Conservation (phyloP, 2,888 invertebrate species). For the Plemyria rubiginata region DNA sequence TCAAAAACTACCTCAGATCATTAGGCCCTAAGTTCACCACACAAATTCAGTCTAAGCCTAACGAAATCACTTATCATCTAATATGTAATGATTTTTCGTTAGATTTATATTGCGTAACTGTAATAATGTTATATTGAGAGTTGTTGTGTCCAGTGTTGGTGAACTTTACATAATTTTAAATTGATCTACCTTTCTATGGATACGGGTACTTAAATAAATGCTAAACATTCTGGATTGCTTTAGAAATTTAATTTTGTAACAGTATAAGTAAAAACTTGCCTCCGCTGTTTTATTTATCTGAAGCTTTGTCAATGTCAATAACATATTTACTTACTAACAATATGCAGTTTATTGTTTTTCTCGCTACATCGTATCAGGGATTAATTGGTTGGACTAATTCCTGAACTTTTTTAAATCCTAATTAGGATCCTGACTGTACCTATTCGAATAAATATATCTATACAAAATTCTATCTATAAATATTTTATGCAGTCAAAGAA, state of each 20-base stretch:
- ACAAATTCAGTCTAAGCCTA: neutral
- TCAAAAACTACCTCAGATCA: slow-evolving; percentile 9
- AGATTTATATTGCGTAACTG: neutral
- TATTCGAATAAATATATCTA: neutral
- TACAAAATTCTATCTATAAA: neutral
- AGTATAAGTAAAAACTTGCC: slow-evolving; percentile 1
- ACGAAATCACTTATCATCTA: too few relatives aligned
- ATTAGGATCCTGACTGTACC: too few relatives aligned
- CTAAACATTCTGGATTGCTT: slow-evolving; percentile 18
- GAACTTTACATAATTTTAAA: slow-evolving; percentile 18
- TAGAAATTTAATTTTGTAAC: slow-evolving; percentile 18
- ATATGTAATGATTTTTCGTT: neutral
- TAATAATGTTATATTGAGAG: neutral
- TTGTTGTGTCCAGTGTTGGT: neutral
- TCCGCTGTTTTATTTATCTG: neutral
- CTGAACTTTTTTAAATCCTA: slow-evolving; percentile 21
- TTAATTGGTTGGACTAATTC: slow-evolving; percentile 65
- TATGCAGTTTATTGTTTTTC: slow-evolving; percentile 1
- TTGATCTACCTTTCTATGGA: slow-evolving; percentile 31
- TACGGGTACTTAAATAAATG: slow-evolving; percentile 18
- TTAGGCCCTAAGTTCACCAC: neutral
- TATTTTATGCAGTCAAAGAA: slow-evolving; percentile 27
- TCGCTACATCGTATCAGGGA: slow-evolving; percentile 41
- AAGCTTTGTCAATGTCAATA: neutral
- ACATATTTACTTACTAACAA: too few relatives aligned